These are phyloP conservation scores for Silvanus unidentatus DNA, from an alignment of 2,888 invertebrate genomes.

Conservation along the genomic window DNA sequence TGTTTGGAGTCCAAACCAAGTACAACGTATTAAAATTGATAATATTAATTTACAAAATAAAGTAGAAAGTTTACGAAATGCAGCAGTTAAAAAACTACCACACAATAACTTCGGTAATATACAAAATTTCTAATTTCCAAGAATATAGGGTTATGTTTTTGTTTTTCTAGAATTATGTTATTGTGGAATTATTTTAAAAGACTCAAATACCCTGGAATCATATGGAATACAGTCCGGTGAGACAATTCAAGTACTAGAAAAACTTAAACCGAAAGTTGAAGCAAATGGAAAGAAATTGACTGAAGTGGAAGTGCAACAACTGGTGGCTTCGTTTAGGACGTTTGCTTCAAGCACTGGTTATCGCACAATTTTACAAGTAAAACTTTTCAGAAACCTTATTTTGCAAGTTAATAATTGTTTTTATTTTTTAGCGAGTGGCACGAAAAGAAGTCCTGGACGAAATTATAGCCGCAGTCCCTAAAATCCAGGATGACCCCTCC, in stretches of 20 bases:
- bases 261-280: slow-evolving; percentile 39
- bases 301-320: slow-evolving; percentile 56
- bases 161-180: slow-evolving; percentile 58
- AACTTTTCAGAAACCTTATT: no score
- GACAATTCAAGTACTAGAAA: slow-evolving; percentile 53
- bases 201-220: slow-evolving; percentile 54
- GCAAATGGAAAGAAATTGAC: slow-evolving; percentile 46
- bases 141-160: no score
- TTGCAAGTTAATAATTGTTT: slow-evolving; percentile 13
- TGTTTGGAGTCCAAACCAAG: slow-evolving; percentile 49
- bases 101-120: slow-evolving; percentile 13
- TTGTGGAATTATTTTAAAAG: slow-evolving; percentile 65
- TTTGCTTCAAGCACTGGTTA: slow-evolving; percentile 57
- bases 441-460: slow-evolving; percentile 56
- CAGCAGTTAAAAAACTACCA: slow-evolving; percentile 28
- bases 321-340: slow-evolving; percentile 58
- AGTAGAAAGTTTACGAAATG: slow-evolving; percentile 49
- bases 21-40: slow-evolving; percentile 53
- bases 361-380: slow-evolving; percentile 62
- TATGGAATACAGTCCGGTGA: slow-evolving; percentile 57
- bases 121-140: neutral
- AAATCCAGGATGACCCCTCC: slow-evolving; percentile 63
- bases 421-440: slow-evolving; percentile 39
- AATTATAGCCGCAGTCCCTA: slow-evolving; percentile 65
- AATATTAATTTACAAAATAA: slow-evolving; percentile 58